Evolutionary conservation across 2,113 vertebrate genomes (phyloP).

Genomic region (Muscicapa adusta): DNA sequence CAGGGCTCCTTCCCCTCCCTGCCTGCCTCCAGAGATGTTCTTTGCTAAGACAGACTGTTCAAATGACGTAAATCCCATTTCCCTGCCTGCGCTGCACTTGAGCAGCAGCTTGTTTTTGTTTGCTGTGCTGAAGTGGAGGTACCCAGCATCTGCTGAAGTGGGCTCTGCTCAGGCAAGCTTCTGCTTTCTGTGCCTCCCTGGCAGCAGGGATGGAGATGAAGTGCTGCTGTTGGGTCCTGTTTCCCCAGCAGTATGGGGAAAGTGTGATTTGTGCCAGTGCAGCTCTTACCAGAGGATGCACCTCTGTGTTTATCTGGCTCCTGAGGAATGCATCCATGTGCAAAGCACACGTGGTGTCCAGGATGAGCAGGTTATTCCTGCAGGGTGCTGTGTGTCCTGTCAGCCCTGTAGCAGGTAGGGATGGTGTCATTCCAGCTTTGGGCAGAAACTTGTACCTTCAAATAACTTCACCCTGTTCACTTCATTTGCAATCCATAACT

Average conservation of each 20-base stretch:
- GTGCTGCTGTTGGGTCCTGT: not conserved
- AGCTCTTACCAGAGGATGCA: no score
- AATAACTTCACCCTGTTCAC: not conserved
- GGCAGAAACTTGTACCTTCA: not conserved
- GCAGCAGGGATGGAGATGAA: not conserved
- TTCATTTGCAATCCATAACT: rapidly evolving
- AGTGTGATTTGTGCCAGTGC: not conserved
- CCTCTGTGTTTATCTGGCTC: not conserved
- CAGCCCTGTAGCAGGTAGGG: not conserved
- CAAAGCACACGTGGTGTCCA: not conserved
- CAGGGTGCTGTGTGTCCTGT: not conserved
- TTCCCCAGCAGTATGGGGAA: not conserved
- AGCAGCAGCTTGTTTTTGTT: not conserved
- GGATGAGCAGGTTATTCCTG: rapidly evolving
- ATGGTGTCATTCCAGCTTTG: not conserved
- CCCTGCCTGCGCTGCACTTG: not conserved
- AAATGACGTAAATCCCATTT: not conserved
- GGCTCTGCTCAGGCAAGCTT: not conserved
- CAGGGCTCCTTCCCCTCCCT: not conserved
- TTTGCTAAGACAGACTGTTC: not conserved
- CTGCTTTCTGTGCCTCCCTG: not conserved
- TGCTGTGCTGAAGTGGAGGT: not conserved
- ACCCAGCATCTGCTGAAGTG: not conserved
- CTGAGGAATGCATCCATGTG: rapidly evolving
- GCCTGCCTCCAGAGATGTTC: not conserved